Conservation (phyloP, 2,113 vertebrate species). For the Maccullochella peelii region DNA sequence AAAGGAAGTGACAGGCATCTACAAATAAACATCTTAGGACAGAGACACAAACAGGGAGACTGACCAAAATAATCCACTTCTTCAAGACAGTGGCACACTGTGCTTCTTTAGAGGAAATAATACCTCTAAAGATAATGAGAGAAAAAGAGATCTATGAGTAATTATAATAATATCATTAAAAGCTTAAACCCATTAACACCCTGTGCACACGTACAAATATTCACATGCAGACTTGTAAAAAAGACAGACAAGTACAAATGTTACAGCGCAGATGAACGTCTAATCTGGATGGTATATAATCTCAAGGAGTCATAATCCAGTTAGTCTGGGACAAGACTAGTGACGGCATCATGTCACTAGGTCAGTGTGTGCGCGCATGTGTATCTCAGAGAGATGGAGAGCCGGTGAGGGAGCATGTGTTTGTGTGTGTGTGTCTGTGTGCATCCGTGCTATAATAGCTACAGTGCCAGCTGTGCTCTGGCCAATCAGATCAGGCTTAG, state of each 20-base stretch:
- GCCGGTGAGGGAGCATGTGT: conserved; percentile 14
- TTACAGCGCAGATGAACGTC: background rate
- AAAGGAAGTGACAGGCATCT: conserved; percentile 47
- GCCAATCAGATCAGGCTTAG: conserved; percentile 69
- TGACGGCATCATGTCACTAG: conserved; percentile 61
- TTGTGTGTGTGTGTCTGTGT: conserved; percentile 28
- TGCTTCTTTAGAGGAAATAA: too few relatives aligned
- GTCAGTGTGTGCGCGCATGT: conserved; percentile 69
- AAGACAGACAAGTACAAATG: background rate
- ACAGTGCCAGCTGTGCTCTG: conserved; percentile 46
- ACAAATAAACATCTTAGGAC: conserved; percentile 45
- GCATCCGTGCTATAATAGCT: conserved; percentile 18
- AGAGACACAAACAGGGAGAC: conserved; percentile 16
- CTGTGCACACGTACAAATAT: background rate
- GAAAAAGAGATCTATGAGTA: background rate
- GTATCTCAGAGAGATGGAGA: conserved; percentile 29
- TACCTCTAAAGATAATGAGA: conserved; percentile 4
- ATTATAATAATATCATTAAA: background rate
- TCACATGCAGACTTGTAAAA: background rate
- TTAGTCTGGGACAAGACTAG: conserved; percentile 45
- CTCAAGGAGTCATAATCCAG: conserved; percentile 45
- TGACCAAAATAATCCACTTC: conserved; percentile 8
- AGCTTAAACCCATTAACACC: background rate
- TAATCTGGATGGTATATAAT: conserved; percentile 27
- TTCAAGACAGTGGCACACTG: background rate